Conservation (phyloP, 2,888 invertebrate species). For the Mystacides longicornis region DNA sequence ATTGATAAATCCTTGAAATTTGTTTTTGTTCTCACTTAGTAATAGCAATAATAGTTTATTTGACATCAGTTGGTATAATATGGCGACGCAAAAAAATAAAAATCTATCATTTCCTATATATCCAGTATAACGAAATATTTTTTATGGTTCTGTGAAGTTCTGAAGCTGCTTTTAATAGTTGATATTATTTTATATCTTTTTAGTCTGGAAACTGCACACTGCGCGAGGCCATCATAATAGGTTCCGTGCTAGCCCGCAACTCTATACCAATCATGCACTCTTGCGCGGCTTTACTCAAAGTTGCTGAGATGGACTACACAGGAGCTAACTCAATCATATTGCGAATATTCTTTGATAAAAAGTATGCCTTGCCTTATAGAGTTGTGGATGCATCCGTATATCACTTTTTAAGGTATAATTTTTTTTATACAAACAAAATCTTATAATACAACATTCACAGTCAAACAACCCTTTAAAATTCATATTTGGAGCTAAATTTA, state of each 20-base stretch:
- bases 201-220: slow-evolving; percentile 89
- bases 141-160: no score
- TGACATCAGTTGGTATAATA: no score
- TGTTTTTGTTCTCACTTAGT: no score
- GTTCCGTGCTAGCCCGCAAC: slow-evolving; percentile 83
- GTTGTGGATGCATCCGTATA: slow-evolving; percentile 92
- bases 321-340: slow-evolving; percentile 95
- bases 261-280: slow-evolving; percentile 94
- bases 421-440: no score
- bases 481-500: no score
- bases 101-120: no score
- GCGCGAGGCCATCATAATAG: slow-evolving; percentile 91
- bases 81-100: no score
- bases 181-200: slow-evolving; percentile 24
- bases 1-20: no score
- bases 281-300: slow-evolving; percentile 87
- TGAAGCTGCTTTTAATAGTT: background rate
- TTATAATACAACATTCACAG: no score
- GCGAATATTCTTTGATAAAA: slow-evolving; percentile 90
- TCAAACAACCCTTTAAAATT: no score
- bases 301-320: slow-evolving; percentile 95
- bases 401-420: slow-evolving; percentile 82
- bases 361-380: slow-evolving; percentile 92
- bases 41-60: no score
- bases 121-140: no score